phyloP scores from a whole-genome alignment of 1,140 invertebrate genomes.

The Drosophila chauvacae region DNA sequence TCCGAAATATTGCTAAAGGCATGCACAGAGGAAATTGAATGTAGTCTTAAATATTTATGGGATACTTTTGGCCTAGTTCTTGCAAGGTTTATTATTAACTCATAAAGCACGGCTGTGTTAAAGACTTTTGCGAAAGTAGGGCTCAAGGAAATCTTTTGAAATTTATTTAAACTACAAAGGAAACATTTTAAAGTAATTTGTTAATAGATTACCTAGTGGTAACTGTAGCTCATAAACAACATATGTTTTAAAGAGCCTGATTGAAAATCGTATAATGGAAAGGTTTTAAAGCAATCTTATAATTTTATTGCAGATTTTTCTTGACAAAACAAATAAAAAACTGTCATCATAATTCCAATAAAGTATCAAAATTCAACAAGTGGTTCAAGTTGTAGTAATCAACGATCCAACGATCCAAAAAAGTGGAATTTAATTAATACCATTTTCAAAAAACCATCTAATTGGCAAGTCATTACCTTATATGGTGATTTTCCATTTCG shows the following conservation, averaged over 20 bases:
- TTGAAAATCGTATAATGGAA: too few species aligned
- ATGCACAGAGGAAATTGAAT: slow-evolving; percentile 13
- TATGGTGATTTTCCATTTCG: neutral
- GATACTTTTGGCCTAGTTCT: neutral
- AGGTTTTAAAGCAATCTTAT: too few species aligned
- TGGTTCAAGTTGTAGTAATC: neutral
- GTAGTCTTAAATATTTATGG: neutral
- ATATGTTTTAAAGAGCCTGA: too few species aligned
- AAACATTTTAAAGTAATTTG: neutral
- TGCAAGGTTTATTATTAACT: neutral
- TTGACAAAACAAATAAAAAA: neutral
- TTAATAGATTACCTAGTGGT: neutral
- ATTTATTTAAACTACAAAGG: neutral
- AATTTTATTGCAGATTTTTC: neutral
- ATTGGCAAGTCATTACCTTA: neutral
- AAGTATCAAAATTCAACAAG: neutral
- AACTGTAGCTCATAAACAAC: too few species aligned
- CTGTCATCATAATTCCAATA: too few species aligned
- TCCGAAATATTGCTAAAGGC: slow-evolving; percentile 23
- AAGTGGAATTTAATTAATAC: slow-evolving; percentile 12
- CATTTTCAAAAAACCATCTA: slow-evolving; percentile 9
- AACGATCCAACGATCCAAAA: neutral
- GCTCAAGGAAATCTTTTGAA: neutral
- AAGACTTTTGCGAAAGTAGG: neutral
- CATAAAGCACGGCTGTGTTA: neutral